Evolutionary conservation across 1,140 invertebrate genomes (phyloP), one percentile per base, ranked within the genome.

Genomic region (Drosophila kikkawai): DNA sequence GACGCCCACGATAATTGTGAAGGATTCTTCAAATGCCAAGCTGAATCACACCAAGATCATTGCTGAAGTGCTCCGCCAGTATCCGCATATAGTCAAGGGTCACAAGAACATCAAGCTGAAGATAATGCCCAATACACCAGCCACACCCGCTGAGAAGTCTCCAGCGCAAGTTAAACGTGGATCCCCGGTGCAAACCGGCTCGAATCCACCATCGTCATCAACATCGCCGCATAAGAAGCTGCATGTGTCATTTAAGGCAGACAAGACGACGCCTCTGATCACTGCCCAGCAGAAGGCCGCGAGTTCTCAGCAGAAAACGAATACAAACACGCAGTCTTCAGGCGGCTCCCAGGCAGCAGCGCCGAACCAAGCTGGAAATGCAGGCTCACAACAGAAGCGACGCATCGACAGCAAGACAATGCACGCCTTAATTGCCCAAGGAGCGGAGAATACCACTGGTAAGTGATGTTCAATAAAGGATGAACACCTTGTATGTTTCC

Each of bases 71-170:
- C 91, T 97, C 37, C 97, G 97, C 76, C 97, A 97, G 90, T 97
- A 97, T 94, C 97, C 97, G 8, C 96, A 97, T 91, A 94, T 98
- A 42, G 95, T 97, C 0, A 97, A 97, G 91, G 96, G 96, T 75
- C 97, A 97, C 78, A 97, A 97, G 92, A 97, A 97, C 91, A 97
- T 98, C 37, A 96, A 96, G 90, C 92, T 98, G 37, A 97, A 97
- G 93, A 97, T 98, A 61, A 95, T 97, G 93, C 94, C 95, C 59
- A 95, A 95, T 48, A 82, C 82, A 9, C 47, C 64, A 36, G 13
- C 74, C 9, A 53, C 64, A 7, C 8, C 71, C 11, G 55, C 75
- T 9, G 70, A 74, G 8, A 74, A 60, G 45, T 29, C 75, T 7
- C 61, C 55, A 6, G 41, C 64, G n/a, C 6, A 77, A 19, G 32